These are phyloP conservation scores for Odontothrips loti DNA, from an alignment of 2,888 invertebrate genomes.

Conservation along the genomic window DNA sequence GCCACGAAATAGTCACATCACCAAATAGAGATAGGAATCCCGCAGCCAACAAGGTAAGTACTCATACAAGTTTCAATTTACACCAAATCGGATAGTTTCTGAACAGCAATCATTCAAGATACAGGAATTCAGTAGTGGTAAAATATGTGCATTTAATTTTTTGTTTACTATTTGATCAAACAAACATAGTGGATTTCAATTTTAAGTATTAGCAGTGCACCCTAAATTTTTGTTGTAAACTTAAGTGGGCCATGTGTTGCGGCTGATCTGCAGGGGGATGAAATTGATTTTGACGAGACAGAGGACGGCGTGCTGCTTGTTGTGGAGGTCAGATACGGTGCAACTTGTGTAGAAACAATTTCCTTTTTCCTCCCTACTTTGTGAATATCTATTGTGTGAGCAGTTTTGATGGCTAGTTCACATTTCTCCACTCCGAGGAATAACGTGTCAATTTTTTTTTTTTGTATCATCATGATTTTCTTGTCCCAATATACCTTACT, in stretches of 20 bases:
- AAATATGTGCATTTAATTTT: too few species aligned
- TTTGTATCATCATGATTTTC: too few species aligned
- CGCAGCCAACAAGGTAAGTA: conserved; percentile 70
- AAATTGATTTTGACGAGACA: conserved; percentile 46
- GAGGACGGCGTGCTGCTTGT: conserved; percentile 45
- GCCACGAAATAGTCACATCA: conserved; percentile 85
- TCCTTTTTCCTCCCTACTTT: background rate
- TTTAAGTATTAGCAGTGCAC: too few species aligned
- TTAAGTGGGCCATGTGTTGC: conserved; percentile 3
- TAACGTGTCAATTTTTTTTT: too few species aligned
- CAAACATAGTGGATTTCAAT: too few species aligned
- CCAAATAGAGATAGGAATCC: conserved; percentile 83
- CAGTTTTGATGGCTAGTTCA: too few species aligned
- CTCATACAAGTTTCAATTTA: background rate
- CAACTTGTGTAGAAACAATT: background rate
- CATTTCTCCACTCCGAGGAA: too few species aligned
- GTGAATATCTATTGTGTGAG: too few species aligned
- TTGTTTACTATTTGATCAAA: too few species aligned
- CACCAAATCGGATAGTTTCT: background rate
- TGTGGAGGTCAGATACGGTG: conserved; percentile 47
- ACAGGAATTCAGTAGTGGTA: too few species aligned
- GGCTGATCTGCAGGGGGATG: conserved; percentile 37
- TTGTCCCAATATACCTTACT: too few species aligned
- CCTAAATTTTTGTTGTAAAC: background rate
- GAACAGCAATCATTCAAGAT: too few species aligned